Conservation (phyloP, 1,140 invertebrate species). For the Calliphora vicina region DNA sequence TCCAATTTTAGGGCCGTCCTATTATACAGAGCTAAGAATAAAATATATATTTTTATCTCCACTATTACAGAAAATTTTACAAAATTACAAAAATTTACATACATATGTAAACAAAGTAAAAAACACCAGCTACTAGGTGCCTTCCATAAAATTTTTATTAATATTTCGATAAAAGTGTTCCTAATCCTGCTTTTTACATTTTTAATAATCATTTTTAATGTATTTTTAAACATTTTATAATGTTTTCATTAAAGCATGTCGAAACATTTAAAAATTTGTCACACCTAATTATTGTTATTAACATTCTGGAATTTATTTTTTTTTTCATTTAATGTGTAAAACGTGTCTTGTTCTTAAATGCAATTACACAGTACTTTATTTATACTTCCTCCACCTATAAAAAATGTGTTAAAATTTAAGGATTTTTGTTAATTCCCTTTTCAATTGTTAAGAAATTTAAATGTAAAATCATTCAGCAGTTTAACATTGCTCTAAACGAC, state of each 20-base stretch:
- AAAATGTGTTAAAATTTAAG: background rate
- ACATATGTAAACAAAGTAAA: no score
- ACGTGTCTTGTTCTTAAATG: background rate
- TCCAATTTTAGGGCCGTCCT: no score
- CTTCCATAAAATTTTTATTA: no score
- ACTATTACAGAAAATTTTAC: no score
- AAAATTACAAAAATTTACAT: no score
- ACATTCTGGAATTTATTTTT: no score
- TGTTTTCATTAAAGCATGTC: conserved; percentile 1
- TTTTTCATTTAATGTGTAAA: background rate
- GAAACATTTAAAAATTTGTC: background rate
- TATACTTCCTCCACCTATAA: background rate
- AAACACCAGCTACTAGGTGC: no score
- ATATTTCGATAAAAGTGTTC: no score
- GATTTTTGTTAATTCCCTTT: background rate
- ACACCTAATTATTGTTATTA: background rate
- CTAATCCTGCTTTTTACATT: background rate
- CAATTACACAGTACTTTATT: background rate
- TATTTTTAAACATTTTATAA: conserved; percentile 6
- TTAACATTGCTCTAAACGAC: background rate
- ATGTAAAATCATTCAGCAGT: background rate
- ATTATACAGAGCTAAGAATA: no score
- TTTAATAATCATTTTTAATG: background rate
- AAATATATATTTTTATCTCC: no score
- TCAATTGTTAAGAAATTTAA: background rate